Conservation (phyloP, 1,140 invertebrate genomes). For the Bilobella aurantiaca region DNA sequence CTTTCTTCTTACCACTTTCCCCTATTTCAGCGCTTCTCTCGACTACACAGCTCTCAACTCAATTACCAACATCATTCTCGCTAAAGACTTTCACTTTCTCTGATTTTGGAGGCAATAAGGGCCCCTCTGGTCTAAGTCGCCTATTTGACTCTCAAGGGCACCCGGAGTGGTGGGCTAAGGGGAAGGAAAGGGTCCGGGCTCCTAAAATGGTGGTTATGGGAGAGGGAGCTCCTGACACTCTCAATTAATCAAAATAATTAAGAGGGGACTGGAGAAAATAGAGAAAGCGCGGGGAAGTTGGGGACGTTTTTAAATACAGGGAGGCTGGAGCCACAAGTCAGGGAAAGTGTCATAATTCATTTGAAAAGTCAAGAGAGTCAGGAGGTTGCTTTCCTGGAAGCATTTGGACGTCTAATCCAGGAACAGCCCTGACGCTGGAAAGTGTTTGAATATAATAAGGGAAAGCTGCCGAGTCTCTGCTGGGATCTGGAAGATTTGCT, state of each 20-base stretch:
- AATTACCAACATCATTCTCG: not conserved
- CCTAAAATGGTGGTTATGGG: not conserved
- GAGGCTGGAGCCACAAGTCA: not conserved
- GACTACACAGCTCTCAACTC: not conserved
- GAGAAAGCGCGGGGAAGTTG: not conserved
- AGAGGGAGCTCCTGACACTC: not conserved
- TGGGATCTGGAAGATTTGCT: too few relatives aligned
- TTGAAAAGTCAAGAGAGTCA: not conserved
- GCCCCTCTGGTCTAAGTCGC: not conserved
- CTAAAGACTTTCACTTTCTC: too few relatives aligned
- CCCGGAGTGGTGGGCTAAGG: too few relatives aligned
- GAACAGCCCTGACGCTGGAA: too few relatives aligned
- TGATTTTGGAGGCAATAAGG: too few relatives aligned
- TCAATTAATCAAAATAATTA: conserved; percentile 9
- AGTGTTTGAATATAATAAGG: too few relatives aligned
- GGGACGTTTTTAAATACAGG: conserved; percentile 5
- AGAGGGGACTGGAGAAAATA: not conserved
- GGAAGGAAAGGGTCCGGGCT: not conserved
- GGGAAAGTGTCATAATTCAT: conserved; percentile 4
- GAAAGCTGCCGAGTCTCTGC: too few relatives aligned
- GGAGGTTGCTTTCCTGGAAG: too few relatives aligned
- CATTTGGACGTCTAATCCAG: too few relatives aligned
- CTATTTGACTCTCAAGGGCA: too few relatives aligned
- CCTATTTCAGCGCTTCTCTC: too few relatives aligned
- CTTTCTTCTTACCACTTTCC: not conserved